Evolutionary conservation across 2,888 invertebrate species (phyloP).

Genomic region (Oxycera nigricornis): DNA sequence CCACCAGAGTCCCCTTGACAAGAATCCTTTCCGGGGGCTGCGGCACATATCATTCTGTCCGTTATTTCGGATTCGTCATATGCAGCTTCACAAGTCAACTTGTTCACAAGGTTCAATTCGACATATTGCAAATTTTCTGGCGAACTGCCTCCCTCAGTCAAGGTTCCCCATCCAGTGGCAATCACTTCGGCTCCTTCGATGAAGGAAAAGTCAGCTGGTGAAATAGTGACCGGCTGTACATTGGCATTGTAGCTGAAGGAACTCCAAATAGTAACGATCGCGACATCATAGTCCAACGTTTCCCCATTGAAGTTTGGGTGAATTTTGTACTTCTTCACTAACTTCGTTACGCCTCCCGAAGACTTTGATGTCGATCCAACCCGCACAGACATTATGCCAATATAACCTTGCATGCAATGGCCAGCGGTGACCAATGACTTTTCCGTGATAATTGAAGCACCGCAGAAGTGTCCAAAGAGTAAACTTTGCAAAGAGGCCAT

Average conservation of each 20-base stretch:
- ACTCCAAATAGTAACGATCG: slow-evolving; percentile 57
- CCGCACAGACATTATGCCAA: background rate
- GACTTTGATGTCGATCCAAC: slow-evolving; percentile 61
- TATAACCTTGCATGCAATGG: slow-evolving; percentile 61
- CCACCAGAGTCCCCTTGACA: slow-evolving; percentile 46
- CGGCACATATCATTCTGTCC: slow-evolving; percentile 47
- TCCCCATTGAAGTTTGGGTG: slow-evolving; percentile 62
- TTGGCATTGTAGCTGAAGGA: slow-evolving; percentile 8
- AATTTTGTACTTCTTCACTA: slow-evolving; percentile 59
- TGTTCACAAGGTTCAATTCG: background rate
- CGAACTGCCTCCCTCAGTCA: slow-evolving; percentile 43
- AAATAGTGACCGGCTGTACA: slow-evolving; percentile 40
- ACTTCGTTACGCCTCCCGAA: slow-evolving; percentile 47
- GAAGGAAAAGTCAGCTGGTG: no score
- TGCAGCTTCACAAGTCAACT: slow-evolving; percentile 47
- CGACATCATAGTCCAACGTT: slow-evolving; percentile 65
- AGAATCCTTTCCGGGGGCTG: slow-evolving; percentile 38
- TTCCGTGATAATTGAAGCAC: slow-evolving; percentile 63
- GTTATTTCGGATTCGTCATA: slow-evolving; percentile 27
- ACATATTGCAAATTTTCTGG: slow-evolving; percentile 12
- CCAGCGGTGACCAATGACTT: slow-evolving; percentile 64
- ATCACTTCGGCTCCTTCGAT: no score
- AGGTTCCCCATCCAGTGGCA: slow-evolving; percentile 48
- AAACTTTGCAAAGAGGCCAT: slow-evolving; percentile 33
- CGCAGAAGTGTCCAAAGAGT: slow-evolving; percentile 62